These are phyloP conservation scores for Tympanoctomys barrerae DNA, from an alignment of 2,797 vertebrate species.

Conservation along the genomic window DNA sequence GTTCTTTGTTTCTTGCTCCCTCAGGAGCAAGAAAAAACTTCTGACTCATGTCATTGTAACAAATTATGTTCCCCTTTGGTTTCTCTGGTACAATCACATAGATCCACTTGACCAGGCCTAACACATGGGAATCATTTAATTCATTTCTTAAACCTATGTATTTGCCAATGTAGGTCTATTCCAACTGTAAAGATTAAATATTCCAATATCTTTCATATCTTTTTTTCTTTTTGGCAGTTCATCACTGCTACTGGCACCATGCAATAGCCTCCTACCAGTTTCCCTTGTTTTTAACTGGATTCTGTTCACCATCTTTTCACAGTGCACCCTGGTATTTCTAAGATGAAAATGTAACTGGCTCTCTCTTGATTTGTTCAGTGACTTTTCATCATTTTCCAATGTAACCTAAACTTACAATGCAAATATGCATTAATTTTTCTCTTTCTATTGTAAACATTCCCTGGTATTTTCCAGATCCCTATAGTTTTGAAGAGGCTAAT, in stretches of 20 bases:
- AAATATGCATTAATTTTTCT: background rate
- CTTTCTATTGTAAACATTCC: background rate
- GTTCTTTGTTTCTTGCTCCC: too few relatives aligned
- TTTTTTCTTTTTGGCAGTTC: background rate
- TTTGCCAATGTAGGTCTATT: background rate
- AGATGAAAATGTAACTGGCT: background rate
- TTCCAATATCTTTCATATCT: background rate
- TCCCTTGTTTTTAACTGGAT: conserved; percentile 10
- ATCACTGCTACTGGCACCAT: background rate
- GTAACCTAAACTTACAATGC: background rate
- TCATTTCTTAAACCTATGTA: background rate
- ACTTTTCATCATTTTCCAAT: background rate
- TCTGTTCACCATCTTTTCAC: background rate
- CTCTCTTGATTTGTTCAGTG: background rate
- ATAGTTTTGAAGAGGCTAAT: background rate
- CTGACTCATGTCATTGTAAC: background rate
- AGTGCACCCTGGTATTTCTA: background rate
- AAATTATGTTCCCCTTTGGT: background rate
- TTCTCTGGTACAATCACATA: background rate
- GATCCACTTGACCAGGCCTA: background rate
- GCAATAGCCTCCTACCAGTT: background rate
- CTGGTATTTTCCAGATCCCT: background rate
- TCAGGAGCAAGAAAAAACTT: too few relatives aligned
- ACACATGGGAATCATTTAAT: background rate
- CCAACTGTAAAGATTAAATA: background rate